Evolutionary conservation across 2,113 vertebrate species (phyloP), one percentile per base, ranked within the genome.

Genomic region (Bos javanicus): DNA sequence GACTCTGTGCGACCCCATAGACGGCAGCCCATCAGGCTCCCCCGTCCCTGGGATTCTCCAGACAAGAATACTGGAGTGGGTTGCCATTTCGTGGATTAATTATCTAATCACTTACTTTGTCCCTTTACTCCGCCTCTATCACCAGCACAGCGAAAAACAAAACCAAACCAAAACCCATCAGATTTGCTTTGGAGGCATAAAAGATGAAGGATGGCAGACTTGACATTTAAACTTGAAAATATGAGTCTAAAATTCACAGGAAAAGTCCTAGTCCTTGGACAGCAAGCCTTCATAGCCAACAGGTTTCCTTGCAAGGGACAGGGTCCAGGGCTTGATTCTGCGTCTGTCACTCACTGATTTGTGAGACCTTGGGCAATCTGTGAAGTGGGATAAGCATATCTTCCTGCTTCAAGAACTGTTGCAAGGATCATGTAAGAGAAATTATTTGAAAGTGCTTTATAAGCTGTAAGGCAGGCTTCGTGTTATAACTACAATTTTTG

Each of bases 151-250:
- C 0, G 21, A 25, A 39, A 39, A 25, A 25, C 39, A 74, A 67
- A 67, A 39, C n/a, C 2, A 15, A 33, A 33, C 6, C 60, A 67
- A 39, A 74, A 23, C 0, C 36, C 33, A 39, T 52, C 50, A 43
- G 90, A 59, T 71, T 94, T 23, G 96, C 16, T 25, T 64, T 26
- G 9, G n/a, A 92, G 33, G n/a, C 52, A 48, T 71, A 92, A 83
- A 92, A 57, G 46, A 62, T 50, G 33, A 94, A 90, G 13, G n/a
- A 28, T 54, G 25, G 28, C 83, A 87, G 12, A 39, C n/a, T 76
- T 26, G 23, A 59, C 39, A 43, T 94, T 96, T 90, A 59, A 90
- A 57, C 21, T 71, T 88, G 94, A 93, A 97, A 93, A 71, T 16
- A 25, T 21, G 80, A 94, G 30, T 36, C 50, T 90, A 57, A 46